phyloP scores from a whole-genome alignment of 2,797 vertebrate species.

The Remorina albescens region DNA sequence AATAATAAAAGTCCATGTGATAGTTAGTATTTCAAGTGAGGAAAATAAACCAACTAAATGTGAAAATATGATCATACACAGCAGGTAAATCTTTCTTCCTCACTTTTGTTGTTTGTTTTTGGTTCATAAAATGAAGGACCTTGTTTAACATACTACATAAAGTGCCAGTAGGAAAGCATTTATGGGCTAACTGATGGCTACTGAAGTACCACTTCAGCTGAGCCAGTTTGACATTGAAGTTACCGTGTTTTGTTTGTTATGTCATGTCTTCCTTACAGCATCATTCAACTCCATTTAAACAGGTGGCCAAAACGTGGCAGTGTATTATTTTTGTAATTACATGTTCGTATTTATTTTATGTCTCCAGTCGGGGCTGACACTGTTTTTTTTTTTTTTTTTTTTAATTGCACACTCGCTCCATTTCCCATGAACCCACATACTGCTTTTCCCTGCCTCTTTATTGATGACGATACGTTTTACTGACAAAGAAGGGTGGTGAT shows the following conservation, averaged over 20 bases:
- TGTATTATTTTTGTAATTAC: too few relatives aligned
- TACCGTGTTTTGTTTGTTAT: constrained; percentile 13
- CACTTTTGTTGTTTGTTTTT: neutral
- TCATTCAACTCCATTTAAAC: neutral
- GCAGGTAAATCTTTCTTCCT: too few relatives aligned
- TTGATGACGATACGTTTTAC: constrained; percentile 32
- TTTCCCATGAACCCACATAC: neutral
- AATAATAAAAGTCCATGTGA: neutral
- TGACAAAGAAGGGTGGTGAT: constrained; percentile 35
- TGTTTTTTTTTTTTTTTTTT: neutral
- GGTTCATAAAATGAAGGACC: neutral
- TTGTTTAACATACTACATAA: constrained; percentile 10
- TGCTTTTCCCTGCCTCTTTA: constrained; percentile 12
- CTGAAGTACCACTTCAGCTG: neutral
- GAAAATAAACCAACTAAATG: neutral
- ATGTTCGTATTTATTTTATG: too few relatives aligned
- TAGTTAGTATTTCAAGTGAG: neutral
- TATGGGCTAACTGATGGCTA: neutral
- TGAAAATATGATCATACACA: neutral
- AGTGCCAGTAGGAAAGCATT: constrained; percentile 27
- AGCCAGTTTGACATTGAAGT: constrained; percentile 9
- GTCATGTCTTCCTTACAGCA: neutral
- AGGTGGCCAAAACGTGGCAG: too few relatives aligned
- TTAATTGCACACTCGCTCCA: neutral
- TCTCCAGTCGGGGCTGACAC: too few relatives aligned